phyloP scores from a whole-genome alignment of 2,113 vertebrate genomes.

The Tenebrosternarchus preto region DNA sequence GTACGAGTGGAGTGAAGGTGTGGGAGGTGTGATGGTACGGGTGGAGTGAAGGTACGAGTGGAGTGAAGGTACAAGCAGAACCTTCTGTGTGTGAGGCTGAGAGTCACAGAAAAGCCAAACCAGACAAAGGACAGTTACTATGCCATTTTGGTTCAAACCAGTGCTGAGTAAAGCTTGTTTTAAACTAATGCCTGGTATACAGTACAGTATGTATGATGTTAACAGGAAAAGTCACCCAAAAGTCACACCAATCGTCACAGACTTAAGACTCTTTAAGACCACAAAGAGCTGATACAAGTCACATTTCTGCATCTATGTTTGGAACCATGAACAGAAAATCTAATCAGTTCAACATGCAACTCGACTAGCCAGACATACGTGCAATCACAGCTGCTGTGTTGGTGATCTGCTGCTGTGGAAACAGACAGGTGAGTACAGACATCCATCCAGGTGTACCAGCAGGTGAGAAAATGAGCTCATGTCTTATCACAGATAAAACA shows the following conservation, averaged over 20 bases:
- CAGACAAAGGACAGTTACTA: neutral
- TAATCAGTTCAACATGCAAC: neutral
- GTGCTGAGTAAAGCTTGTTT: neutral
- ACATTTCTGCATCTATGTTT: too few relatives aligned
- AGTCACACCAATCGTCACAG: too few relatives aligned
- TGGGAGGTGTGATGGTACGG: too few relatives aligned
- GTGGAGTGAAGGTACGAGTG: neutral
- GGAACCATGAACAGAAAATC: too few relatives aligned
- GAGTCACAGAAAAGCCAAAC: neutral
- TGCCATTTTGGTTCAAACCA: neutral
- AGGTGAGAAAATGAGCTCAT: neutral
- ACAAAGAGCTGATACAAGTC: too few relatives aligned
- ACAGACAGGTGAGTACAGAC: neutral
- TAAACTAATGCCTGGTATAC: neutral
- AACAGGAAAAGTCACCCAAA: too few relatives aligned
- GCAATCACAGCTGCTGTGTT: neutral
- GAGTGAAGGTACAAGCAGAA: too few relatives aligned
- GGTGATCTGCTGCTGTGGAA: conserved; percentile 14
- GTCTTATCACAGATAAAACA: neutral
- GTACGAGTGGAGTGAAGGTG: too few relatives aligned
- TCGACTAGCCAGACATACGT: neutral
- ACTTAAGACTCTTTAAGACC: too few relatives aligned
- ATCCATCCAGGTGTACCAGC: neutral
- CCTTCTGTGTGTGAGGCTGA: too few relatives aligned
- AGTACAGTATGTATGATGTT: neutral